phyloP scores from a whole-genome alignment of 2,113 vertebrate genomes.

The Rhabdornis inornatus region DNA sequence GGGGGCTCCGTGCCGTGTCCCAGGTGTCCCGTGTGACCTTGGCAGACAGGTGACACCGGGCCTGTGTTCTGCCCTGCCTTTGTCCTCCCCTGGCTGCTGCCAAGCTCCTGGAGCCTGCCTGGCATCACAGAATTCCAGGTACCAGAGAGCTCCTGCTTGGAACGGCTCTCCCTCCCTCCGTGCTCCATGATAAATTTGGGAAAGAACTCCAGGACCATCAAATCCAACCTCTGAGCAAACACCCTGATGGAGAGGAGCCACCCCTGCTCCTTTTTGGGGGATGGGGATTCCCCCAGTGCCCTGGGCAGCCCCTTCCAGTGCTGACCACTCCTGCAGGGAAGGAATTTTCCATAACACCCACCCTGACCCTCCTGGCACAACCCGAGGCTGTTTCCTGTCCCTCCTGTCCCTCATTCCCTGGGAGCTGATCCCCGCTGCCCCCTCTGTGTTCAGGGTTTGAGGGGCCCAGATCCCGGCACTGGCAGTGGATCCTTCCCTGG shows the following conservation, averaged over 20 bases:
- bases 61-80: not conserved
- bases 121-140: fast-evolving
- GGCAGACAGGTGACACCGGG: not conserved
- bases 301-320: not conserved
- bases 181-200: fast-evolving
- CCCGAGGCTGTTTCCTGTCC: not conserved
- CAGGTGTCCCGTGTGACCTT: not conserved
- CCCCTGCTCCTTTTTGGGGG: not conserved
- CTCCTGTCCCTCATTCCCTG: no score
- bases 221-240: fast-evolving
- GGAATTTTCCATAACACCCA: fast-evolving
- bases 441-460: not conserved
- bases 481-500: no score
- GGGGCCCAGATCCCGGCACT: not conserved
- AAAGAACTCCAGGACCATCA: not conserved
- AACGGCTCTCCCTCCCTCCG: fast-evolving
- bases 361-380: not conserved
- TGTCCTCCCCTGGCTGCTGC: fast-evolving
- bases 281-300: fast-evolving
- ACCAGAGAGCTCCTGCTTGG: not conserved
- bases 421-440: not conserved
- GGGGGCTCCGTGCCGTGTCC: not conserved
- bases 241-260: fast-evolving
- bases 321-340: not conserved
- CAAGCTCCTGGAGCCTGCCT: not conserved